These are phyloP conservation scores for Hypotaenidia okinawae DNA, from an alignment of 2,797 vertebrate species.

Conservation along the genomic window DNA sequence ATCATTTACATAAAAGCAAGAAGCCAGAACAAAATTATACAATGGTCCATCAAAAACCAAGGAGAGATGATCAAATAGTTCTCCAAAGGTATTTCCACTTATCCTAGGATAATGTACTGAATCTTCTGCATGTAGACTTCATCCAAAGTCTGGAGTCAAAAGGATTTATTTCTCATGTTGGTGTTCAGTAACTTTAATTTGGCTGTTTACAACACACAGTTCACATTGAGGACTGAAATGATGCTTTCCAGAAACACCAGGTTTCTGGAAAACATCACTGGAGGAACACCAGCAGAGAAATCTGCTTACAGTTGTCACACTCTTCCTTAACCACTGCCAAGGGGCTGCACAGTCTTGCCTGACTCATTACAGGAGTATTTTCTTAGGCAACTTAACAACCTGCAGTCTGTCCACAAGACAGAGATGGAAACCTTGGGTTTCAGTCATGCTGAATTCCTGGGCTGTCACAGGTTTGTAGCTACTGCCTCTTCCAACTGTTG, in stretches of 20 bases:
- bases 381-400: neutral
- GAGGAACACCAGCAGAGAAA: neutral
- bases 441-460: neutral
- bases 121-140: neutral
- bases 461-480: neutral
- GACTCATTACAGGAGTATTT: neutral
- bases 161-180: neutral
- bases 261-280: too few species aligned
- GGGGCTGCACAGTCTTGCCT: neutral
- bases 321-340: neutral
- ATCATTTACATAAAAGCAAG: neutral
- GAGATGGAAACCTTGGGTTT: neutral
- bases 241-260: too few species aligned
- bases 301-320: accelerated
- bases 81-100: neutral
- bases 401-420: neutral
- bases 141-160: neutral
- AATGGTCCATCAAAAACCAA: neutral
- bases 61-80: neutral
- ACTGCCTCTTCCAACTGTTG: neutral
- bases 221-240: neutral
- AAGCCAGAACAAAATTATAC: neutral
- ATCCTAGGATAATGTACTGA: neutral
- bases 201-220: neutral
- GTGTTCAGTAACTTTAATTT: neutral